phyloP scores from a whole-genome alignment of 2,113 vertebrate species.

The Odocoileus virginianus region DNA sequence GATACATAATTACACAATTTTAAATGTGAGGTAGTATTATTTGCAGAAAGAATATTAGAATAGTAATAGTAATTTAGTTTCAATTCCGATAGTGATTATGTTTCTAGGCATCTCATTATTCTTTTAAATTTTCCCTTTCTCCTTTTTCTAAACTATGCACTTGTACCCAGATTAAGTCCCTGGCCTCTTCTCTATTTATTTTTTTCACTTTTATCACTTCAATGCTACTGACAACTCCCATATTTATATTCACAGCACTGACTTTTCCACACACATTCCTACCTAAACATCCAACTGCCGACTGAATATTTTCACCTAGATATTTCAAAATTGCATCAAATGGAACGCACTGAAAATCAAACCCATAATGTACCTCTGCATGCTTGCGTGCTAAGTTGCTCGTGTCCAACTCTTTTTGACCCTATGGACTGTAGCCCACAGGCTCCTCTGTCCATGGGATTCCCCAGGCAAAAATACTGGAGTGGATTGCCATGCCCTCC shows the following conservation, averaged over 20 bases:
- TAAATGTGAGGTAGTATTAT: not conserved
- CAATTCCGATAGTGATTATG: not conserved
- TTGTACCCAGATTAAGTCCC: not conserved
- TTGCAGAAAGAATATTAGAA: not conserved
- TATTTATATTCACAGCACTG: not conserved
- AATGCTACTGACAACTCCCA: not conserved
- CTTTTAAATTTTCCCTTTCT: not conserved
- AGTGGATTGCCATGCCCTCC: not conserved
- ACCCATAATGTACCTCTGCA: not conserved
- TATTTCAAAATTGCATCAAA: constrained; percentile 23
- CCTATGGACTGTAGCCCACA: not conserved
- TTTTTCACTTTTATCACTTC: not conserved
- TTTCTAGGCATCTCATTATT: not conserved
- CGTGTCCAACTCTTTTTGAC: not conserved
- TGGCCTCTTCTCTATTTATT: not conserved
- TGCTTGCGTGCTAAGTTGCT: not conserved
- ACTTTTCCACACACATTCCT: not conserved
- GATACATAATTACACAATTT: not conserved
- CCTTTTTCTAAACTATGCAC: not conserved
- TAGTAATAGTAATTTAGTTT: not conserved
- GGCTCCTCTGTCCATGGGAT: not conserved
- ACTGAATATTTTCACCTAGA: not conserved
- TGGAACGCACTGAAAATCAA: not conserved
- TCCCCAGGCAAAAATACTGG: not conserved
- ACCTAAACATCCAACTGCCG: not conserved